Conservation (phyloP, 2,888 invertebrate genomes). For the Cerceris rybyensis region DNA sequence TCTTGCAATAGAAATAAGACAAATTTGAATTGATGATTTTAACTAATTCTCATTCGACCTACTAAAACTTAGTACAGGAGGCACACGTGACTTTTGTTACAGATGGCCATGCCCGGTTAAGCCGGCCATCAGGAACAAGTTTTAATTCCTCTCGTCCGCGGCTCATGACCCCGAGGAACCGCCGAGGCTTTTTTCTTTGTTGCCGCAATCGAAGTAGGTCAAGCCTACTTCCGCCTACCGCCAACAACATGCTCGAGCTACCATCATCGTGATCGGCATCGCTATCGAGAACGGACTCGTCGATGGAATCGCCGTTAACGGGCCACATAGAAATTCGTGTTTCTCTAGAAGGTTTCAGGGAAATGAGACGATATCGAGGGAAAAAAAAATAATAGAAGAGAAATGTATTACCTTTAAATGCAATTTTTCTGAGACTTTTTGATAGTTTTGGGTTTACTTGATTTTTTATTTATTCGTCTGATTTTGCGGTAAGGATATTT, state of each 20-base stretch:
- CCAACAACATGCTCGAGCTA: constrained; percentile 20
- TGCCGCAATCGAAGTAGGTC: constrained; percentile 71
- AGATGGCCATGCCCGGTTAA: constrained; percentile 24
- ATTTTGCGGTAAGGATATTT: no score
- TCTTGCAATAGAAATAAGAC: no score
- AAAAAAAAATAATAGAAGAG: no score
- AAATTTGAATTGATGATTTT: no score
- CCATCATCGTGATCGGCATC: constrained; percentile 31
- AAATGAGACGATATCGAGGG: no score
- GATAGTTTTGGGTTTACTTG: no score
- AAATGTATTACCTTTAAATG: no score
- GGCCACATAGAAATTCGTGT: background rate
- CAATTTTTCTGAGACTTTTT: no score
- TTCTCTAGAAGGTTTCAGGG: no score
- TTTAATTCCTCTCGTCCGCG: constrained; percentile 65
- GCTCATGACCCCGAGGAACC: constrained; percentile 66
- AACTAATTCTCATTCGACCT: no score
- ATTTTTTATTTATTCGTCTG: no score
- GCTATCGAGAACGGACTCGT: constrained; percentile 24
- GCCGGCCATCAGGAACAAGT: constrained; percentile 56
- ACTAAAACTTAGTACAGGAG: constrained; percentile 2
- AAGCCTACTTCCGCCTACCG: constrained; percentile 73
- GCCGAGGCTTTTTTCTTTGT: constrained; percentile 67
- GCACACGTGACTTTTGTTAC: constrained; percentile 51
- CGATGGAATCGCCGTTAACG: constrained; percentile 13